phyloP scores from a whole-genome alignment of 2,888 invertebrate genomes.

The Coelinius sp. region DNA sequence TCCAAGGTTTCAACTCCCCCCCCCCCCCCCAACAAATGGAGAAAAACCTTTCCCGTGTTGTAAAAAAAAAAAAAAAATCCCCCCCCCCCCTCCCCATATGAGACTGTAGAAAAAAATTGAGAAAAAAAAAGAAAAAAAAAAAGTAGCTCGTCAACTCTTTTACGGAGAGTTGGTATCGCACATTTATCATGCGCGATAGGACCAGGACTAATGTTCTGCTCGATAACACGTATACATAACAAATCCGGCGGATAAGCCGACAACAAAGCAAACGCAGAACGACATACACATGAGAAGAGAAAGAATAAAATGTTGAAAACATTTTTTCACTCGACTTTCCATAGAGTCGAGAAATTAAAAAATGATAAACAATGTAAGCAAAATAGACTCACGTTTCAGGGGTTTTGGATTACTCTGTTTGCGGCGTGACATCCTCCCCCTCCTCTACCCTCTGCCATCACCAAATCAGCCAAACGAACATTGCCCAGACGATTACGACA shows the following conservation, averaged over 20 bases:
- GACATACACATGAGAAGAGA: constrained; percentile 12
- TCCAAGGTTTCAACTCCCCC: too few species aligned
- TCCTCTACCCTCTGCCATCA: constrained; percentile 71
- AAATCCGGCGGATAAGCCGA: constrained; percentile 34
- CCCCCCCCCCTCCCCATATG: background rate
- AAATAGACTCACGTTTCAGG: constrained; percentile 86
- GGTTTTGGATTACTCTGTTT: constrained; percentile 97
- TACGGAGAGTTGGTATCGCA: constrained; percentile 22
- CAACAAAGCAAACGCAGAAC: constrained; percentile 26
- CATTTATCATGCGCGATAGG: constrained; percentile 33
- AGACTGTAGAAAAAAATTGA: background rate
- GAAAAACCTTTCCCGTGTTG: too few species aligned
- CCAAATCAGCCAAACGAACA: constrained; percentile 65
- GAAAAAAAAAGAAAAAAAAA: background rate
- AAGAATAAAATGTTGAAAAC: background rate
- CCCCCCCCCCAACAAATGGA: too few species aligned
- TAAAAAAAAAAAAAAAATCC: too few species aligned
- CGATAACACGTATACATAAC: constrained; percentile 37
- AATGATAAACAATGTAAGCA: constrained; percentile 2
- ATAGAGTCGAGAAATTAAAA: background rate
- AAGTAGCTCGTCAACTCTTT: constrained; percentile 19
- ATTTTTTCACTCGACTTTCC: background rate
- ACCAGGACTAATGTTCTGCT: constrained; percentile 35
- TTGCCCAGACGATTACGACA: constrained; percentile 43
- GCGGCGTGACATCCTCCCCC: constrained; percentile 86